phyloP scores from a whole-genome alignment of 2,797 vertebrate genomes.

The Garrulus glandarius region DNA sequence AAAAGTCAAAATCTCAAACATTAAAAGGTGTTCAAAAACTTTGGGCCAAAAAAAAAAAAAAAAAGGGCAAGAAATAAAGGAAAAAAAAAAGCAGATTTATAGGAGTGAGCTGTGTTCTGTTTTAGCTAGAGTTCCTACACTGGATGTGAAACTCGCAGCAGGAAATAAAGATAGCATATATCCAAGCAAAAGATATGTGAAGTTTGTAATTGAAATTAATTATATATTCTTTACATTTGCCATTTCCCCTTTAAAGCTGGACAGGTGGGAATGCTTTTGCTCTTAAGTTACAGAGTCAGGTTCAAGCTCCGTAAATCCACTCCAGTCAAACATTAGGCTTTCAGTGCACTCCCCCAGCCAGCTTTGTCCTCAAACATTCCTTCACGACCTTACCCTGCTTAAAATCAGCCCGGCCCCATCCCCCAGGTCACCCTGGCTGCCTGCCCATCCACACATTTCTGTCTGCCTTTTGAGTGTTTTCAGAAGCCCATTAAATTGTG shows the following conservation, averaged over 20 bases:
- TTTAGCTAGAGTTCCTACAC: conserved; percentile 34
- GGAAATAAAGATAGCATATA: conserved; percentile 63
- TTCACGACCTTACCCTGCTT: conserved; percentile 79
- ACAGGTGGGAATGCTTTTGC: conserved; percentile 79
- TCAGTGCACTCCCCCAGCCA: conserved; percentile 68
- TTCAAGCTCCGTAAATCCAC: conserved; percentile 72
- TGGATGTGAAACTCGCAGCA: conserved; percentile 16
- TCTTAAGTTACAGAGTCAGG: conserved; percentile 69
- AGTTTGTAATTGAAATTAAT: conserved; percentile 79
- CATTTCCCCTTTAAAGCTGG: conserved; percentile 72
- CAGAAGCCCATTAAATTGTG: conserved; percentile 88
- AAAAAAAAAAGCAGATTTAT: not conserved
- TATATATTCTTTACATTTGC: conserved; percentile 81
- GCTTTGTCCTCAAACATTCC: conserved; percentile 79
- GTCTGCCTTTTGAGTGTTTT: conserved; percentile 87
- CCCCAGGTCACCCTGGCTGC: conserved; percentile 82
- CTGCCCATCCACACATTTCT: conserved; percentile 90
- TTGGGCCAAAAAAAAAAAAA: fast-evolving
- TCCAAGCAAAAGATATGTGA: conserved; percentile 50
- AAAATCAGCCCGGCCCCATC: conserved; percentile 76
- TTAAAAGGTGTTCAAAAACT: conserved; percentile 27
- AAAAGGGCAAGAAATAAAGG: not conserved
- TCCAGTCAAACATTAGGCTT: conserved; percentile 66
- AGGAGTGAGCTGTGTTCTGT: not conserved
- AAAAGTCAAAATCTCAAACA: conserved; percentile 16